Percentiles rank a stretch among this genome's conserved stretches.
Conservation (phyloP, 2,113 vertebrate species). For the Elanus axillaris region DNA sequence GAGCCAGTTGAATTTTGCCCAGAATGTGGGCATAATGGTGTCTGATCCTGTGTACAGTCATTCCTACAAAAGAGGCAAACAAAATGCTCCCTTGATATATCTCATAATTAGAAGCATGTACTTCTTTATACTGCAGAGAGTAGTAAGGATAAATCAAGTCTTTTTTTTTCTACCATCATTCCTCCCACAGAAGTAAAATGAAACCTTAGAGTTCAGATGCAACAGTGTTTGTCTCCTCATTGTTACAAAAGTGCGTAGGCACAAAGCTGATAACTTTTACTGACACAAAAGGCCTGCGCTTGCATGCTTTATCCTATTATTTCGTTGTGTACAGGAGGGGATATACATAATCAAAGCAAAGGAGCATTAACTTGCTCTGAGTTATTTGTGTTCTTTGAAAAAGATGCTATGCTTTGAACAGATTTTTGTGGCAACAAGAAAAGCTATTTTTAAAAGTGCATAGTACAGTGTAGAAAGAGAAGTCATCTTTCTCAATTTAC, state of each 20-base stretch:
- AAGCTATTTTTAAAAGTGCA: neutral
- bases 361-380: slow-evolving; percentile 10
- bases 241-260: neutral
- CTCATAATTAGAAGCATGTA: neutral
- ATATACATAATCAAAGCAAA: neutral
- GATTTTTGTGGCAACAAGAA: neutral
- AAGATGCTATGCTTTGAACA: neutral
- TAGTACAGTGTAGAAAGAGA: neutral
- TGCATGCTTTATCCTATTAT: neutral
- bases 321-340: neutral
- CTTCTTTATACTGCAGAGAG: neutral
- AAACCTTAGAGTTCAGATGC: neutral
- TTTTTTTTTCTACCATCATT: neutral
- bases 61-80: neutral
- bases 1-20: neutral
- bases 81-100: neutral
- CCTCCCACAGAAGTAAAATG: neutral
- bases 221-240: neutral
- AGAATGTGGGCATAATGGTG: neutral
- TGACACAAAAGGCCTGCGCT: neutral
- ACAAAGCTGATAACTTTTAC: neutral
- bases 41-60: neutral
- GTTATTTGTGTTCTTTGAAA: slow-evolving; percentile 61
- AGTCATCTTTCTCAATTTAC: neutral
- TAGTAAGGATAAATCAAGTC: neutral